phyloP scores from a whole-genome alignment of 2,888 invertebrate species.

The Muscina levida region DNA sequence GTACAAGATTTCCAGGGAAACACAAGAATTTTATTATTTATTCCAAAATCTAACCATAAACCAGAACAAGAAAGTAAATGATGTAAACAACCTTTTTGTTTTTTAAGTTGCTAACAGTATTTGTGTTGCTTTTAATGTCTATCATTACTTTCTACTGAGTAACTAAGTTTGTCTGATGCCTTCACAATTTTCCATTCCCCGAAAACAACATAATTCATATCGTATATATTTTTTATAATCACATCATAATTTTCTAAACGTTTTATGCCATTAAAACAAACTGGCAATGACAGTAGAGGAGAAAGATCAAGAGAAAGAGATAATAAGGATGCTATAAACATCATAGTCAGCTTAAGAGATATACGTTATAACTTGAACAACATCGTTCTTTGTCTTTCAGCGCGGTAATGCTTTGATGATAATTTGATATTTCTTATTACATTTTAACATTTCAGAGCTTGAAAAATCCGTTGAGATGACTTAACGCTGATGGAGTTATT shows the following conservation, averaged over 20 bases:
- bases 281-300: conserved; percentile 8
- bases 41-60: too few species aligned
- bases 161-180: too few species aligned
- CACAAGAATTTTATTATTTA: too few species aligned
- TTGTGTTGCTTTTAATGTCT: too few species aligned
- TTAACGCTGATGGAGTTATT: conserved; percentile 22
- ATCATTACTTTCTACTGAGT: too few species aligned
- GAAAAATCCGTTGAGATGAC: conserved; percentile 46
- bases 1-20: too few species aligned
- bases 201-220: too few species aligned
- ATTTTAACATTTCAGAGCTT: conserved; percentile 34
- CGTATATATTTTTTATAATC: conserved; percentile 22
- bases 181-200: too few species aligned
- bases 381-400: background rate
- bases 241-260: conserved; percentile 34
- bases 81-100: too few species aligned
- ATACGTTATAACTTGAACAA: background rate
- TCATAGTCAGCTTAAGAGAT: conserved; percentile 20
- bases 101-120: too few species aligned
- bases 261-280: conserved; percentile 31
- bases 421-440: conserved; percentile 62
- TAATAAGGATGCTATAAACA: background rate
- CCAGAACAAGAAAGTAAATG: too few species aligned
- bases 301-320: background rate
- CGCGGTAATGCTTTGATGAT: conserved; percentile 59